Conservation (phyloP, 2,888 invertebrate species). For the Germaria angustata region DNA sequence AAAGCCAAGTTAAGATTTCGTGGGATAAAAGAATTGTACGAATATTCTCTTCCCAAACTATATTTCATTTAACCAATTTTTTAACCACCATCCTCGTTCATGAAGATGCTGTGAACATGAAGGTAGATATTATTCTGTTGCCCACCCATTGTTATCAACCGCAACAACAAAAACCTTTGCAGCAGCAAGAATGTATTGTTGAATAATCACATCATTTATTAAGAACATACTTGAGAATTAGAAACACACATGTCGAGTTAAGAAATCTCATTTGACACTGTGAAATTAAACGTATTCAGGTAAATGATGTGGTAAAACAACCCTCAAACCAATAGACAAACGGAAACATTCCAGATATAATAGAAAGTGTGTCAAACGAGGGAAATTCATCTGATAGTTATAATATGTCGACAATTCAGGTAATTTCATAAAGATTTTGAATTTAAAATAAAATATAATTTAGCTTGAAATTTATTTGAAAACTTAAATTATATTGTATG, state of each 20-base stretch:
- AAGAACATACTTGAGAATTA: slow-evolving; percentile 8
- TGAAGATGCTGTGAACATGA: background rate
- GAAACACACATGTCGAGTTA: slow-evolving; percentile 1
- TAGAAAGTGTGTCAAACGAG: background rate
- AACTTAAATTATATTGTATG: no score
- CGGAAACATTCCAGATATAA: background rate
- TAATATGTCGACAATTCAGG: no score
- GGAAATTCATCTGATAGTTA: background rate
- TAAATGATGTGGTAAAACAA: background rate
- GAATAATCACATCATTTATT: slow-evolving; percentile 13
- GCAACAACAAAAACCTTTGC: slow-evolving; percentile 3
- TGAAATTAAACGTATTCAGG: background rate
- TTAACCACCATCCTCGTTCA: background rate
- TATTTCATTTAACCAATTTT: background rate
- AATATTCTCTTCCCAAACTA: no score
- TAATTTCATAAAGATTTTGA: no score
- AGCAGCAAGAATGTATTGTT: background rate
- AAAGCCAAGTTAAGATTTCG: no score
- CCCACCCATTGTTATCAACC: slow-evolving; percentile 1
- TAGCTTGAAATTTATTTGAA: no score
- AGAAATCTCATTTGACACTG: slow-evolving; percentile 1
- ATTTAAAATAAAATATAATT: no score
- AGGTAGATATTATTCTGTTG: background rate
- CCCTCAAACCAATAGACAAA: background rate
- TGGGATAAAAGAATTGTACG: no score